phyloP scores from a whole-genome alignment of 2,113 vertebrate species.

The Rostratula benghalensis region DNA sequence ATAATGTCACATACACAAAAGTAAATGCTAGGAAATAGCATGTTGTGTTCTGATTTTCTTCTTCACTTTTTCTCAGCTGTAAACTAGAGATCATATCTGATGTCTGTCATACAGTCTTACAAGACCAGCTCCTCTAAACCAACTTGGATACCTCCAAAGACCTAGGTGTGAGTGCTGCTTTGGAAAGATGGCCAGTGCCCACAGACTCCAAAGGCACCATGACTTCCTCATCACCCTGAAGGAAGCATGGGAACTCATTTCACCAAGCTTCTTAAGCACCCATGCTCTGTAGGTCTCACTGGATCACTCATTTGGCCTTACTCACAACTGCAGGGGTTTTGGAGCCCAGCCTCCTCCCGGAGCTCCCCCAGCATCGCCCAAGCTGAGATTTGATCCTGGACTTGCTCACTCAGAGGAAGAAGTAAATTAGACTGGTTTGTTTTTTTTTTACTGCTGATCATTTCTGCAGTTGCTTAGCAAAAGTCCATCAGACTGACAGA shows the following conservation, averaged over 20 bases:
- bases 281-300: background rate
- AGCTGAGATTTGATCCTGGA: background rate
- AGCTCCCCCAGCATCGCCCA: background rate
- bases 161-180: background rate
- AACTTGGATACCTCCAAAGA: background rate
- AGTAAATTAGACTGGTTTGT: background rate
- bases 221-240: background rate
- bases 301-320: background rate
- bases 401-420: background rate
- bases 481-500: background rate
- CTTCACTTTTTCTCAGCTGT: background rate
- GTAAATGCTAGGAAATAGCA: background rate
- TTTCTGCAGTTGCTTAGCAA: background rate
- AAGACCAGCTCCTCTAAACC: background rate
- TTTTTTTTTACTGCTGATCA: background rate
- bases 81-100: background rate
- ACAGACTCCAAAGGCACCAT: background rate
- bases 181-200: background rate
- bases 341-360: background rate
- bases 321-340: background rate
- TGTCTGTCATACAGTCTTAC: background rate
- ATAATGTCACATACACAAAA: background rate
- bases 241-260: background rate
- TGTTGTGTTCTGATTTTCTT: background rate
- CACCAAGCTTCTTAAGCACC: background rate